Evolutionary conservation across 2,113 vertebrate genomes (phyloP), one percentile per base, ranked within the genome.

Genomic region (Acrocephalus kingi): DNA sequence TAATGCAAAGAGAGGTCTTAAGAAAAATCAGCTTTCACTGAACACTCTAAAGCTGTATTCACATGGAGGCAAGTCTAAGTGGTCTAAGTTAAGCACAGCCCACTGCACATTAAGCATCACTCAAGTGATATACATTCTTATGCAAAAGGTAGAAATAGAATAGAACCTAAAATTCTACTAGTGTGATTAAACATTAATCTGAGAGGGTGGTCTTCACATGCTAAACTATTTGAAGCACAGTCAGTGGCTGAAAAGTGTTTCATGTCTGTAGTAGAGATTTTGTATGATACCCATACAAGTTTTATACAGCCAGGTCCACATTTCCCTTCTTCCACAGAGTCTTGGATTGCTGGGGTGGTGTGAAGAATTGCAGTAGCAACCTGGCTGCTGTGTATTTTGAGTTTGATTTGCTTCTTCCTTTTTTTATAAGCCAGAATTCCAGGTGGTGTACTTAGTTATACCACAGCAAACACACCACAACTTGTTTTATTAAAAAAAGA

Each of bases 11-110:
- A 55, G 30, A 67, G 17, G 31, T 91, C 71, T 89, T 91, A 49
- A 58, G 72, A 84, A 54, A 87, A 81, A 94, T 95, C 80, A 64
- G 43, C n/a, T 51, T 86, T 46, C 46, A 85, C 72, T 37, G 66
- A 89, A 43, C 6, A 6, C 51, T 83, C 35, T 62, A 56, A 87
- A 61, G n/a, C 75, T 84, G 0, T 82, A 71, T 87, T 92, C 89
- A 86, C 37, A 20, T 51, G 63, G 49, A 93, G 91, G 62, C 13
- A 84, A 74, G 92, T 90, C 37, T 59, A 80, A 90, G 69, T 75
- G 46, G 54, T 82, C 27, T 41, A 46, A 84, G 85, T 82, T 69
- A 35, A 68, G 51, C 55, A 43, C 51, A 82, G 49, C 63, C 72
- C 81, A 8, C 87, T 69, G 58, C 69, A 54, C 51, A 45, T 71